These are phyloP conservation scores for Heliornis fulica DNA, from an alignment of 2,113 vertebrate genomes.

Conservation along the genomic window DNA sequence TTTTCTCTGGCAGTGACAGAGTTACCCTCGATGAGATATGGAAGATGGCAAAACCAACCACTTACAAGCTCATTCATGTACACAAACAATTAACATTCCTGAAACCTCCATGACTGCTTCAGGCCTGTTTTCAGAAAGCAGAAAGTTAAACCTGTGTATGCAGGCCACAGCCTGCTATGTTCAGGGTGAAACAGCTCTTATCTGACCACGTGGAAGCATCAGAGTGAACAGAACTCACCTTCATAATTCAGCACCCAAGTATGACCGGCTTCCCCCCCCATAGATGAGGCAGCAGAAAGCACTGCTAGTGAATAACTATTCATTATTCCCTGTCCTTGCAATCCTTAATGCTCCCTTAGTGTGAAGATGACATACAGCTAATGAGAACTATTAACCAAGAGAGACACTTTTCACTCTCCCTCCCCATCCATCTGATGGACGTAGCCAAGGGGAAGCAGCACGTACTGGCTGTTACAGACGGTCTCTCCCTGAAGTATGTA, in stretches of 20 bases:
- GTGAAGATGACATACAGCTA: neutral
- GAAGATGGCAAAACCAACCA: constrained; percentile 30
- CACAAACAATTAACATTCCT: constrained; percentile 56
- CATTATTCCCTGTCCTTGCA: neutral
- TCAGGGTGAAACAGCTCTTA: neutral
- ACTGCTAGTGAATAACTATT: neutral
- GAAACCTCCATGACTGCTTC: constrained; percentile 32
- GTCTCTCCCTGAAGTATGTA: neutral
- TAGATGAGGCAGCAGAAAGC: neutral
- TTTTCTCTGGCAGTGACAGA: constrained; percentile 34
- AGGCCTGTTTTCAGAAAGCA: constrained; percentile 23
- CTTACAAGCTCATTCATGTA: constrained; percentile 53
- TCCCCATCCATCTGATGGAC: neutral
- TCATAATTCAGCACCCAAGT: neutral
- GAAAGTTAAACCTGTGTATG: constrained; percentile 46
- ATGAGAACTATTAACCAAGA: neutral
- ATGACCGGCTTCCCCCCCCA: neutral
- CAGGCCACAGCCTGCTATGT: neutral
- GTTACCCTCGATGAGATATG: constrained; percentile 47
- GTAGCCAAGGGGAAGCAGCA: neutral
- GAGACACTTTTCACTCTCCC: neutral
- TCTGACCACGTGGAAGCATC: neutral
- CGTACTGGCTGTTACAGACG: neutral
- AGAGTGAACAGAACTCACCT: neutral
- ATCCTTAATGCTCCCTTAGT: neutral